Evolutionary conservation across 1,140 invertebrate genomes (phyloP).

Genomic region (Leptinotarsa lineolata): DNA sequence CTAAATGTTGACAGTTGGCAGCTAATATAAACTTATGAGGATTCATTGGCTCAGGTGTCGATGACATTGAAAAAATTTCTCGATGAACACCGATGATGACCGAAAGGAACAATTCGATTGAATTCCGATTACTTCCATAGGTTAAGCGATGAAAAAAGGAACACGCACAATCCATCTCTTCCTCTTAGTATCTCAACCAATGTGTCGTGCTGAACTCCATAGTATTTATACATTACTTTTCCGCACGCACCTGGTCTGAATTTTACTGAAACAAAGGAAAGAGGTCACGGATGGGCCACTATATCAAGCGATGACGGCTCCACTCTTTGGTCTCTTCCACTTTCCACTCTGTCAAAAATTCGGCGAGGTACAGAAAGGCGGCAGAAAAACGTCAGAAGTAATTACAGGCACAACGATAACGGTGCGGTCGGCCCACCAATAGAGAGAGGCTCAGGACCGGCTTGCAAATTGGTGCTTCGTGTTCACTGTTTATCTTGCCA

Average conservation of each 20-base stretch:
- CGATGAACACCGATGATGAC: too few species aligned
- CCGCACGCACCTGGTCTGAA: background rate
- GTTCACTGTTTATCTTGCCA: too few species aligned
- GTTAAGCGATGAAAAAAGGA: too few species aligned
- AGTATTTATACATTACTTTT: background rate
- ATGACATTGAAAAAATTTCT: too few species aligned
- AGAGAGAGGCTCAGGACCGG: background rate
- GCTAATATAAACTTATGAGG: too few species aligned
- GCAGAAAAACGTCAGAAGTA: background rate
- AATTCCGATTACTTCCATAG: too few species aligned
- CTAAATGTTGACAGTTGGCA: too few species aligned
- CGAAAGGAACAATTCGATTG: too few species aligned
- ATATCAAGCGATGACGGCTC: conserved; percentile 2
- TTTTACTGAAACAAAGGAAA: background rate
- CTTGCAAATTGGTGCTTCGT: too few species aligned
- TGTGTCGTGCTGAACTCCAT: background rate
- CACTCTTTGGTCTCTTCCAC: background rate
- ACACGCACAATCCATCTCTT: too few species aligned
- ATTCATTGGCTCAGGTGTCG: too few species aligned
- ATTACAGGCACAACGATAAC: background rate
- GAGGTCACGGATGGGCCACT: background rate
- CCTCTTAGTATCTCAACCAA: background rate
- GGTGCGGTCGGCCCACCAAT: conserved; percentile 12
- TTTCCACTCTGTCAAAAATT: background rate
- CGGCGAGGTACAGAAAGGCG: background rate